phyloP scores from a whole-genome alignment of 2,888 invertebrate species.

The Saturnia japonica region DNA sequence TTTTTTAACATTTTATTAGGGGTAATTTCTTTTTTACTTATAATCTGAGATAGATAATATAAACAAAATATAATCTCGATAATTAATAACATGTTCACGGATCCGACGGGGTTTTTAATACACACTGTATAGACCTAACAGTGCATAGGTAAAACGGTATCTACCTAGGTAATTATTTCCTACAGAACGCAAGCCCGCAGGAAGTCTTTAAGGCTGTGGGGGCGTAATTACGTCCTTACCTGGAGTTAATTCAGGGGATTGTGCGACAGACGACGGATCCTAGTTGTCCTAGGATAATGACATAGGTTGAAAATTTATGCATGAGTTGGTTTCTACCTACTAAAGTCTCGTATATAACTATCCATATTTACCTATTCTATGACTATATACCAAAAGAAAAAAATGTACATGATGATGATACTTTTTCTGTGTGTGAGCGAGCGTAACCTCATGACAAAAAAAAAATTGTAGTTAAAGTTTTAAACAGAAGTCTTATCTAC shows the following conservation, averaged over 20 bases:
- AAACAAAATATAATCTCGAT: no score
- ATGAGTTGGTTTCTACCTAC: background rate
- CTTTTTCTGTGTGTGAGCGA: no score
- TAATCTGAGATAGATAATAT: no score
- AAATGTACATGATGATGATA: no score
- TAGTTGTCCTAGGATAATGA: slow-evolving; percentile 24
- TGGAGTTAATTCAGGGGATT: slow-evolving; percentile 46
- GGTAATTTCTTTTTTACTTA: no score
- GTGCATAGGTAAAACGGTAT: background rate
- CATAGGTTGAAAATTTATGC: slow-evolving; percentile 7
- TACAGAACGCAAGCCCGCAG: slow-evolving; percentile 36
- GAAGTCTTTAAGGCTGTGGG: slow-evolving; percentile 40
- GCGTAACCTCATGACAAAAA: no score
- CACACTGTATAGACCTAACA: background rate
- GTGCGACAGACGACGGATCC: slow-evolving; percentile 27
- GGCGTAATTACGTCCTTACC: slow-evolving; percentile 43
- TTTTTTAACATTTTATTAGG: no score
- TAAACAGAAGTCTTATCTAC: no score
- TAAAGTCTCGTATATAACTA: background rate
- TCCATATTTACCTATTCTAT: background rate
- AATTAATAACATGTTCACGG: no score
- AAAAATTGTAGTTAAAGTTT: no score
- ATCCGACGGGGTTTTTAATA: no score
- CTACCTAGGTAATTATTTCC: slow-evolving; percentile 42
- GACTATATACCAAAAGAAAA: background rate